Conservation (phyloP, 2,113 vertebrate species). For the Microtus oregoni region DNA sequence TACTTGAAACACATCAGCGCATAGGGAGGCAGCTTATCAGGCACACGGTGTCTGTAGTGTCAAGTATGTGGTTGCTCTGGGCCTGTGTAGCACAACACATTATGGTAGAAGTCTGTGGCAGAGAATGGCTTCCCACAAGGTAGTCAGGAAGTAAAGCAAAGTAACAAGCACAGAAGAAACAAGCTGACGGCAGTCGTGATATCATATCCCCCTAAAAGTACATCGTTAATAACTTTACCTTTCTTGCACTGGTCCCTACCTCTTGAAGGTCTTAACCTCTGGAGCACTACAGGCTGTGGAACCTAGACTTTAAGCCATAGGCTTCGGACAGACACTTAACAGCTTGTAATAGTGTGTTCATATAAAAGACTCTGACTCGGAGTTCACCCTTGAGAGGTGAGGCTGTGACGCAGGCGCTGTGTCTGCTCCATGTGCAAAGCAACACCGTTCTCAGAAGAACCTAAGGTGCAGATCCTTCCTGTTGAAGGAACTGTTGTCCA, state of each 20-base stretch:
- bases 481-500: too few species aligned
- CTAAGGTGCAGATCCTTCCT: neutral
- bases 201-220: too few species aligned
- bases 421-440: fast-evolving
- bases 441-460: fast-evolving
- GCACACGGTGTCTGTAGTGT: too few species aligned
- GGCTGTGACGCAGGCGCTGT: too few species aligned
- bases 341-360: neutral
- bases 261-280: neutral
- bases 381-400: neutral
- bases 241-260: neutral
- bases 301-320: neutral
- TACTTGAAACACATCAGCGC: neutral
- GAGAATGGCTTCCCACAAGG: neutral
- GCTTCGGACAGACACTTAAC: neutral
- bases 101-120: neutral
- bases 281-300: fast-evolving
- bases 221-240: fast-evolving
- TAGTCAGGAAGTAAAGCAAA: neutral
- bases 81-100: neutral
- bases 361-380: neutral
- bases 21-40: too few species aligned
- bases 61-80: neutral
- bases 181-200: fast-evolving
- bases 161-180: neutral